These are phyloP conservation scores for Neodon shergylaensis DNA, from an alignment of 2,113 vertebrate genomes.

Conservation along the genomic window DNA sequence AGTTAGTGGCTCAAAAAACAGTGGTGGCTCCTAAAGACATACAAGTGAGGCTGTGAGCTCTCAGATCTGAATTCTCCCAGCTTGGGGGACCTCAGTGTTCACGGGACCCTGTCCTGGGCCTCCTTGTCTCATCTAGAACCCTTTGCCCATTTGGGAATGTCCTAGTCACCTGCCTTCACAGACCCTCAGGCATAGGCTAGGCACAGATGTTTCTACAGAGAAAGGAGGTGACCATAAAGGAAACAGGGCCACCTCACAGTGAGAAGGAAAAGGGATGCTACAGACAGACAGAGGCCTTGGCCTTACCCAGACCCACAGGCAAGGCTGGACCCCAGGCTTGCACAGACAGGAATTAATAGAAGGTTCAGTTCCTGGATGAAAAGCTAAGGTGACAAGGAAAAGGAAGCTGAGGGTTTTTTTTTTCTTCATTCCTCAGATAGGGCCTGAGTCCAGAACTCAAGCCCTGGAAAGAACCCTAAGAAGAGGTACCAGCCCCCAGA, in stretches of 20 bases:
- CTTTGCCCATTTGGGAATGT: fast-evolving
- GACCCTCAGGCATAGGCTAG: no score
- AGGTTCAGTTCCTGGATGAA: neutral
- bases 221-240: no score
- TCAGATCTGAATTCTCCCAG: neutral
- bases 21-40: neutral
- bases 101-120: neutral
- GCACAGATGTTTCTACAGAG: neutral
- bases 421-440: neutral
- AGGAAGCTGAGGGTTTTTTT: neutral
- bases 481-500: neutral
- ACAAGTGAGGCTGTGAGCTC: neutral
- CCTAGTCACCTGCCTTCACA: neutral
- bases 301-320: neutral
- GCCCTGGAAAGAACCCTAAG: no score
- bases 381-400: neutral
- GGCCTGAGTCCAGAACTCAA: neutral
- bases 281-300: neutral
- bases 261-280: neutral
- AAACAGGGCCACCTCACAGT: neutral
- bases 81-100: neutral
- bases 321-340: neutral
- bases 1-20: neutral
- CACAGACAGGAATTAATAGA: fast-evolving
- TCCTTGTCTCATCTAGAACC: neutral